Conservation (phyloP, 2,888 invertebrate species). For the Diogma glabrata region DNA sequence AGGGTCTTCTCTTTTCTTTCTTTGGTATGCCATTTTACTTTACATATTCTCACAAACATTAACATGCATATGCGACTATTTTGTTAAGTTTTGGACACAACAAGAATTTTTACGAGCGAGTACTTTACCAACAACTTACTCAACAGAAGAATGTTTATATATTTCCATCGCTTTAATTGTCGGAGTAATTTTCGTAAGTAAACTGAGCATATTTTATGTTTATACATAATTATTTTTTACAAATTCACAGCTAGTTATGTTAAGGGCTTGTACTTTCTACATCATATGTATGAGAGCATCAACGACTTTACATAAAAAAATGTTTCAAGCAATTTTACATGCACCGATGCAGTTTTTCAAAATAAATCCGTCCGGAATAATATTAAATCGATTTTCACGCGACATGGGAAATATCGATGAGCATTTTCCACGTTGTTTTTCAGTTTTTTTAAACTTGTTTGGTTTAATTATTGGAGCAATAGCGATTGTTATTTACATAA, state of each 20-base stretch:
- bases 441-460: slow-evolving; percentile 65
- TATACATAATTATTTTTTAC: no score
- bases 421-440: slow-evolving; percentile 31
- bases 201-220: no score
- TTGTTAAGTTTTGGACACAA: no score
- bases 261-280: slow-evolving; percentile 50
- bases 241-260: no score
- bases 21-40: no score
- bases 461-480: slow-evolving; percentile 72
- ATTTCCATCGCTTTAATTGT: slow-evolving; percentile 26
- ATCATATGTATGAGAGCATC: no score
- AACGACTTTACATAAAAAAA: slow-evolving; percentile 64
- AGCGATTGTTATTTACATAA: no score
- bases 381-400: slow-evolving; percentile 81
- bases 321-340: slow-evolving; percentile 71
- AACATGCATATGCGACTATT: no score
- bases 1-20: slow-evolving; percentile 39
- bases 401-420: slow-evolving; percentile 57
- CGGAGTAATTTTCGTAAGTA: slow-evolving; percentile 14
- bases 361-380: slow-evolving; percentile 67
- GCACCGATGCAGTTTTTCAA: slow-evolving; percentile 83
- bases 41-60: no score
- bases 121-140: slow-evolving; percentile 14
- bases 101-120: no score
- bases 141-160: slow-evolving; percentile 32